Evolutionary conservation across 30 jellyfish, hydroid and myxozoan species (phyloP).

Genomic region (Hydractinia symbiolongicarpus): DNA sequence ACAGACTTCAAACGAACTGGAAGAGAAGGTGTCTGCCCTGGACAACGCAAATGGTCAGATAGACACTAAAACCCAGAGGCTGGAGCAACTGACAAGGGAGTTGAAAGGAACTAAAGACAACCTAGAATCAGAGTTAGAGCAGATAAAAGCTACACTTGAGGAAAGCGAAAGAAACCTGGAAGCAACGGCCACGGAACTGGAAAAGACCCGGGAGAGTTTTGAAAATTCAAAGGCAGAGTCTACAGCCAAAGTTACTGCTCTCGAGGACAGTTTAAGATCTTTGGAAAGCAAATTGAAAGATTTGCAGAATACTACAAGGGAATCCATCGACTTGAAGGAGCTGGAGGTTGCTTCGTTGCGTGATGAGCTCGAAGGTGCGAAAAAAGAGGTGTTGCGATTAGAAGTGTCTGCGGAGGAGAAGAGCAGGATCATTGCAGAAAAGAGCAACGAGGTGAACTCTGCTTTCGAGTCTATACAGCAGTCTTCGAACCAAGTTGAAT

Average conservation of each 20-base stretch:
- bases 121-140: background rate
- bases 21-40: background rate
- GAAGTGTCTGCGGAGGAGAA: background rate
- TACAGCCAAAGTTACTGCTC: background rate
- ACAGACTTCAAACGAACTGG: background rate
- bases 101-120: no score
- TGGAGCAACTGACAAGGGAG: no score
- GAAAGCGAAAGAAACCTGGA: background rate
- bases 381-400: background rate
- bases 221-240: background rate
- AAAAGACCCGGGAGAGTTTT: background rate
- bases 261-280: background rate
- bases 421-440: background rate
- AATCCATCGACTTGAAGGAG: background rate
- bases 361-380: background rate
- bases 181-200: slow-evolving; percentile 1
- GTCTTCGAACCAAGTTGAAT: background rate
- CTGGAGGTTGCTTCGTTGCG: background rate
- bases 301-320: background rate
- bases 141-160: background rate
- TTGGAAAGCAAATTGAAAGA: background rate
- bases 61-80: no score
- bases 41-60: background rate
- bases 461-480: background rate
- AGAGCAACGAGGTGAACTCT: slow-evolving; percentile 2